Conservation (phyloP, 2,113 vertebrate genomes). For the Lamprotornis superbus region DNA sequence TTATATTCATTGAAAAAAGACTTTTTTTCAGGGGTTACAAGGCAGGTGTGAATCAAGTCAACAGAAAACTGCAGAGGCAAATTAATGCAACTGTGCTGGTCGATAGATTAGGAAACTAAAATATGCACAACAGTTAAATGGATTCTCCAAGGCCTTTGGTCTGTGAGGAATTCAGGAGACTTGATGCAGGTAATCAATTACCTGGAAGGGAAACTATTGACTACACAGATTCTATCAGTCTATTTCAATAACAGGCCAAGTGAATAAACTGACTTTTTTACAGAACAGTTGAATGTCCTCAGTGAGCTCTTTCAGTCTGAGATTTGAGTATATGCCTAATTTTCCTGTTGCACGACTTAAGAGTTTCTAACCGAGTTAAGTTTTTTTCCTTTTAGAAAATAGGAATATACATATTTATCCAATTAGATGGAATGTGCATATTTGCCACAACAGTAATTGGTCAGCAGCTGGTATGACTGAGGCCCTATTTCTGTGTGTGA, state of each 20-base stretch:
- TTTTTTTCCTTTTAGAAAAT: not conserved
- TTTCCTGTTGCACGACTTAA: not conserved
- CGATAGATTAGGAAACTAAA: not conserved
- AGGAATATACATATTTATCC: not conserved
- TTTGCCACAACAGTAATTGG: not conserved
- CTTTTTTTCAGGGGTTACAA: not conserved
- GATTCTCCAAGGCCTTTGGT: not conserved
- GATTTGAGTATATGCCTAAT: not conserved
- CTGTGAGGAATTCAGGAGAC: not conserved
- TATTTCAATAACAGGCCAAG: conserved; percentile 38
- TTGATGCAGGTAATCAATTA: not conserved
- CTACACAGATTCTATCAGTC: conserved; percentile 42
- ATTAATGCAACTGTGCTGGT: not conserved
- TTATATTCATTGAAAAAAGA: not conserved
- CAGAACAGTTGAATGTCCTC: not conserved
- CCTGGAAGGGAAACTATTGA: not conserved
- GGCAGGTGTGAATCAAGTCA: not conserved
- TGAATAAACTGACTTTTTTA: not conserved
- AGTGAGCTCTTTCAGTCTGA: not conserved
- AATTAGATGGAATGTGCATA: not conserved
- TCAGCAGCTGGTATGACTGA: not conserved
- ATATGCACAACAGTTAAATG: not conserved
- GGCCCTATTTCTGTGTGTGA: not conserved
- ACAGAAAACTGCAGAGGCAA: not conserved
- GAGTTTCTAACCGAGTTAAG: not conserved